phyloP scores from a whole-genome alignment of 2,888 invertebrate genomes.

The Eucriotettix oculatus region DNA sequence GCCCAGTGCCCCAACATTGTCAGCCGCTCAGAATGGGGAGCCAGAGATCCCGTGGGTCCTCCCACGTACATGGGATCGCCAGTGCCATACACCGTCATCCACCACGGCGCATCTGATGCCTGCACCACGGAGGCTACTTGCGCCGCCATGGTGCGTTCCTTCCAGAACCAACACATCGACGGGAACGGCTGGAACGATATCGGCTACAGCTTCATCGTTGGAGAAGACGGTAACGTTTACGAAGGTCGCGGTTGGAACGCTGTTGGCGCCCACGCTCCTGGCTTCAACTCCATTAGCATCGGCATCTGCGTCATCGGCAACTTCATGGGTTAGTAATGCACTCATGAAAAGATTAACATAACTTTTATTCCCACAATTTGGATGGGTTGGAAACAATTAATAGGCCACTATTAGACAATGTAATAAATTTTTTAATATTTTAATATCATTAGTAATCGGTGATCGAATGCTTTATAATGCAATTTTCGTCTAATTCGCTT shows the following conservation, averaged over 20 bases:
- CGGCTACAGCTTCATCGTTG: slow-evolving; percentile 30
- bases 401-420: too few species aligned
- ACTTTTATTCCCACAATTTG: too few species aligned
- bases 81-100: slow-evolving; percentile 23
- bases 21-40: slow-evolving; percentile 38
- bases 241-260: slow-evolving; percentile 28
- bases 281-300: slow-evolving; percentile 26
- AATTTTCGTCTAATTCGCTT: too few species aligned
- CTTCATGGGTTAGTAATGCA: slow-evolving; percentile 24
- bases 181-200: slow-evolving; percentile 24
- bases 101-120: slow-evolving; percentile 23
- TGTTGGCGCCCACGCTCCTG: slow-evolving; percentile 26
- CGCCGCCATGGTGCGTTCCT: slow-evolving; percentile 20
- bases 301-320: slow-evolving; percentile 27
- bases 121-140: slow-evolving; percentile 20
- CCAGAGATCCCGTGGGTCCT: slow-evolving; percentile 17
- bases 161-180: slow-evolving; percentile 25
- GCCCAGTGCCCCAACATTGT: slow-evolving; percentile 34
- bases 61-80: slow-evolving; percentile 16
- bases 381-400: too few species aligned
- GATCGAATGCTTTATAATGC: too few species aligned
- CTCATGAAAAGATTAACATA: too few species aligned
- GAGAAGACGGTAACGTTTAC: slow-evolving; percentile 31
- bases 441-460: too few species aligned
- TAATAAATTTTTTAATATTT: too few species aligned